Percentiles rank a stretch among this genome's conserved stretches.
Conservation (phyloP, 2,888 invertebrate species). For the Tenthredo amoena region DNA sequence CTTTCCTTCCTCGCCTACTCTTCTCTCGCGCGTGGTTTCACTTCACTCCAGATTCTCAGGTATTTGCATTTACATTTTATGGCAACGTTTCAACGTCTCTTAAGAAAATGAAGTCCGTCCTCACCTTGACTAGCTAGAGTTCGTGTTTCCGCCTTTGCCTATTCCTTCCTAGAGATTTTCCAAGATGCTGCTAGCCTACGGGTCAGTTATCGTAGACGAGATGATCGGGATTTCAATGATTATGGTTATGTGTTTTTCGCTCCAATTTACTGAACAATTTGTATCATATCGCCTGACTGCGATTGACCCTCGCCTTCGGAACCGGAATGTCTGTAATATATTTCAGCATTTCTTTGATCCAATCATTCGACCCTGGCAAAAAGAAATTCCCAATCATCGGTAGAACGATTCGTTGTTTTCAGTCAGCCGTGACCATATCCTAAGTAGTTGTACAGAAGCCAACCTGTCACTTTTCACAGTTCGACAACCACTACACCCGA, state of each 20-base stretch:
- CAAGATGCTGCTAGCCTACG: not conserved
- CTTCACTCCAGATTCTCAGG: slow-evolving; percentile 48
- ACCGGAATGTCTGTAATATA: not conserved
- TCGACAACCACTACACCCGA: not conserved
- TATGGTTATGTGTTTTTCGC: not conserved
- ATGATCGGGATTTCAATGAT: not conserved
- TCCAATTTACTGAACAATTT: not conserved
- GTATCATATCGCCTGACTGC: not conserved
- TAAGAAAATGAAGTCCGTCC: slow-evolving; percentile 11
- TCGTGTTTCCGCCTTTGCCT: not conserved
- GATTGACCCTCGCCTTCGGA: not conserved
- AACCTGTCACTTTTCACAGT: not conserved
- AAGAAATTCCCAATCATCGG: slow-evolving; percentile 16
- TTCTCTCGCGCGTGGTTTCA: slow-evolving; percentile 41
- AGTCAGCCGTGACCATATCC: slow-evolving; percentile 5
- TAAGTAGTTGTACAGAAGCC: not conserved
- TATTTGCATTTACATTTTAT: slow-evolving; percentile 48
- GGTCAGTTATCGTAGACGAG: slow-evolving; percentile 21
- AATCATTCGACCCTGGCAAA: not conserved
- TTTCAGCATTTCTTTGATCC: not conserved
- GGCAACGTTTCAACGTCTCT: slow-evolving; percentile 44
- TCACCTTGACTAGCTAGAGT: slow-evolving; percentile 2
- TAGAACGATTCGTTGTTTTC: not conserved
- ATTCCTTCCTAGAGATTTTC: not conserved
- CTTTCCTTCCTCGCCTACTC: slow-evolving; percentile 38